A percentile compares a stretch with the other conserved stretches of the same genome.
Evolutionary conservation across 2,888 invertebrate species (phyloP).

Genomic region (Drosophila kambysellisi): DNA sequence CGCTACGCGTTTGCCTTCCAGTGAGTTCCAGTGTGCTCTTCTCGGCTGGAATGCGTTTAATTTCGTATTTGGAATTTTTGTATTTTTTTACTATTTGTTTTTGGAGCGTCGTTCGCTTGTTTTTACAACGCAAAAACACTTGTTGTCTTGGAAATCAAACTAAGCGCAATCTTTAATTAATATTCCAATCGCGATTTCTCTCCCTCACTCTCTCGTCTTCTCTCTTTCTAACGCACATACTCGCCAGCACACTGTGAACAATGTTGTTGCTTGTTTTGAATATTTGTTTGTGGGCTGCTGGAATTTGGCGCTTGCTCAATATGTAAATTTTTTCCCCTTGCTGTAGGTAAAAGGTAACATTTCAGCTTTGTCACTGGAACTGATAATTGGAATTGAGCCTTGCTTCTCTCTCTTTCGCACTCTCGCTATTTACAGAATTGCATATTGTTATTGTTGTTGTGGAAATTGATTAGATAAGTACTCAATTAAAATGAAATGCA

Average conservation of each 20-base stretch:
- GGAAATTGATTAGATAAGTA: background rate
- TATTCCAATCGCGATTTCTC: slow-evolving; percentile 63
- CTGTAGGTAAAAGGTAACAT: slow-evolving; percentile 23
- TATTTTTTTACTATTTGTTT: slow-evolving; percentile 54
- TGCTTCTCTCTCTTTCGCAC: background rate
- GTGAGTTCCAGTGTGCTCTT: slow-evolving; percentile 48
- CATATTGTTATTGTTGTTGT: background rate
- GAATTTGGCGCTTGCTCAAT: slow-evolving; percentile 53
- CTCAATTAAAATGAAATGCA: background rate
- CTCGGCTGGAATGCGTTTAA: slow-evolving; percentile 75
- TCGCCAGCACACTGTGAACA: slow-evolving; percentile 38
- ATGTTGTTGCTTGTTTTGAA: slow-evolving; percentile 54
- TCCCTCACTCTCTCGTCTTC: slow-evolving; percentile 3
- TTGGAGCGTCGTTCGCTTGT: slow-evolving; percentile 64
- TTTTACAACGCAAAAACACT: slow-evolving; percentile 78
- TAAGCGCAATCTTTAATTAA: slow-evolving; percentile 79
- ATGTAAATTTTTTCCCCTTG: slow-evolving; percentile 27
- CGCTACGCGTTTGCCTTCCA: slow-evolving; percentile 64
- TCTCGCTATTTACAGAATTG: slow-evolving; percentile 30
- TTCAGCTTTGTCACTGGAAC: slow-evolving; percentile 36
- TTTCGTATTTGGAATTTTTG: slow-evolving; percentile 74
- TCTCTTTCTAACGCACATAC: slow-evolving; percentile 2
- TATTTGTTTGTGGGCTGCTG: slow-evolving; percentile 48
- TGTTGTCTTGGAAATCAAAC: slow-evolving; percentile 76
- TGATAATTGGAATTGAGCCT: slow-evolving; percentile 4